phyloP scores from a whole-genome alignment of 2,888 invertebrate species.

The Morpho deidamia region DNA sequence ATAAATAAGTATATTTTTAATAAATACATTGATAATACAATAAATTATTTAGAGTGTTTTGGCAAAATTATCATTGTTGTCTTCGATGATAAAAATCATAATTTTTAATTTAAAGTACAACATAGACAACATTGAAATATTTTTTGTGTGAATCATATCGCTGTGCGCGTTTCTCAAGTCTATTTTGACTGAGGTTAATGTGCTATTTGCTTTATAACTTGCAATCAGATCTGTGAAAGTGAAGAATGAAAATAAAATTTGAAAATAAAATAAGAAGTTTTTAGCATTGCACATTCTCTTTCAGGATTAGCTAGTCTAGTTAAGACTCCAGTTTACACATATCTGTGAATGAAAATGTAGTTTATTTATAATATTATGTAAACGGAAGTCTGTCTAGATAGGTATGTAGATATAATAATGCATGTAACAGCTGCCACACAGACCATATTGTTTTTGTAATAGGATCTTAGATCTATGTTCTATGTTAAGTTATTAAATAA shows the following conservation, averaged over 20 bases:
- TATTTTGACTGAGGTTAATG: conserved; percentile 46
- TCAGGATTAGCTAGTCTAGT: conserved; percentile 68
- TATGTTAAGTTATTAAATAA: conserved; percentile 18
- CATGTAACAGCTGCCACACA: conserved; percentile 74
- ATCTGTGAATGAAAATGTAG: not conserved
- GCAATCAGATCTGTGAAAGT: conserved; percentile 56
- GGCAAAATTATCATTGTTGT: too few species aligned
- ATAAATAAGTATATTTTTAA: too few species aligned
- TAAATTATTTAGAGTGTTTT: too few species aligned
- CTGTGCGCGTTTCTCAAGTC: conserved; percentile 43
- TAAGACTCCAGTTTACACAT: conserved; percentile 54
- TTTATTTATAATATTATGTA: conserved; percentile 22
- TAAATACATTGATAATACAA: too few species aligned
- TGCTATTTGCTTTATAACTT: conserved; percentile 46
- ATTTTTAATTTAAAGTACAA: too few species aligned
- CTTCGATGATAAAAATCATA: too few species aligned
- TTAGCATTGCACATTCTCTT: conserved; percentile 77
- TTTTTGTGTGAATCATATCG: conserved; percentile 42
- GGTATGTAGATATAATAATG: conserved; percentile 53
- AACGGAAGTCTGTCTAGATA: conserved; percentile 63
- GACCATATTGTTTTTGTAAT: conserved; percentile 51
- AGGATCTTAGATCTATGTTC: conserved; percentile 23
- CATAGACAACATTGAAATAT: not conserved
- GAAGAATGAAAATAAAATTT: conserved; percentile 67
- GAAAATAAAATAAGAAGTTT: conserved; percentile 69